Percentiles rank a stretch among this genome's conserved stretches.
These are phyloP conservation scores for Bungarus multicinctus DNA, from an alignment of 2,113 vertebrate species.

Conservation along the genomic window DNA sequence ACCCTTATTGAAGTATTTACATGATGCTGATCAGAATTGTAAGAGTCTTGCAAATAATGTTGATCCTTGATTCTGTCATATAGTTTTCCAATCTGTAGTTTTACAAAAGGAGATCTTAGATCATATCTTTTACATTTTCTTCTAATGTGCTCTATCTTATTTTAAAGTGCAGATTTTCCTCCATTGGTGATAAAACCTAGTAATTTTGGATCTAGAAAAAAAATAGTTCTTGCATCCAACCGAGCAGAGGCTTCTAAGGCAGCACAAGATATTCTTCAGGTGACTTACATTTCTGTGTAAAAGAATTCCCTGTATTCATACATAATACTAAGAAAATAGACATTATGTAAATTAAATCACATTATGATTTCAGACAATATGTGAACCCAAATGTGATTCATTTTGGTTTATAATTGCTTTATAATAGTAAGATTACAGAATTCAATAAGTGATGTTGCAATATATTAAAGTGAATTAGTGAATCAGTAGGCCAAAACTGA, in stretches of 20 bases:
- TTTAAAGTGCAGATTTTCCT: constrained; percentile 79
- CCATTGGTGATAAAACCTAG: constrained; percentile 84
- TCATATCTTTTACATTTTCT: not conserved
- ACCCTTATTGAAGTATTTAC: not conserved
- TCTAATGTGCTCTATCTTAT: constrained; percentile 7
- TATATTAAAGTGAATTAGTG: not conserved
- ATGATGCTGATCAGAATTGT: not conserved
- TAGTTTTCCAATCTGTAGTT: not conserved
- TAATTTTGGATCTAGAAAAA: constrained; percentile 80
- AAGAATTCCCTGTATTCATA: not conserved
- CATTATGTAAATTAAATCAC: not conserved
- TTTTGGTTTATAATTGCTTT: not conserved
- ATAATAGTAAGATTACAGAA: not conserved
- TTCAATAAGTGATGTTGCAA: not conserved
- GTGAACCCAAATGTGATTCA: not conserved
- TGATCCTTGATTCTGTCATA: not conserved
- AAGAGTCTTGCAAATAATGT: not conserved
- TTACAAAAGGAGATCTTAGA: not conserved
- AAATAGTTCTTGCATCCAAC: constrained; percentile 78
- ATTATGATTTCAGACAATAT: not conserved
- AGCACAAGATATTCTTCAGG: constrained; percentile 88
- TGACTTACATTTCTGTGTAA: constrained; percentile 38
- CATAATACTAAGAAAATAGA: not conserved
- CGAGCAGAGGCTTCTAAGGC: constrained; percentile 84
- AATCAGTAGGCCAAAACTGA: not conserved